Base-by-base conservation (phyloP, 2,888 invertebrate species). In the Torymus auratus region DNA sequence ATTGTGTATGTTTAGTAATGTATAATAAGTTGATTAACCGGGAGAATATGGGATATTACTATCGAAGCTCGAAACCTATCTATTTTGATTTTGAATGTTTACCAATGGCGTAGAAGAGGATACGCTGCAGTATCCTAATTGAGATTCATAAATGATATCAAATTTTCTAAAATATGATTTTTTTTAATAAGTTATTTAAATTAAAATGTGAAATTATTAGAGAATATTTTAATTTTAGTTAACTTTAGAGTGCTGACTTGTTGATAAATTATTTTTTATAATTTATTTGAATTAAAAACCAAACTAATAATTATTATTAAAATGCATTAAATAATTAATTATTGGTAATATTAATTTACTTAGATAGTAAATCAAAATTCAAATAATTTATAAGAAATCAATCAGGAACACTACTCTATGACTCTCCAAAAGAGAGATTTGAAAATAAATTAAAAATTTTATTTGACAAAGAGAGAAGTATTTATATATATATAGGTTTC, bases 1-100 rank as follows among this genome's bases (percentile, higher is more conserved):
- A 86, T 81, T 82, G 75, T 82, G 85, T 84, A 85, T 83, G 83
- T 60, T 76, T 83, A 84, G 78, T 73, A 61, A 75, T 52, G 55
- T 53, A 23, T 80, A 81, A 23, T 80, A 81, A 65, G 53, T 75
- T 60, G 56, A 71, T 55, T 52, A 73, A 65, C 56, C 62, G 15
- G 53, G 64, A 81, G 52, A 64, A 68, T 55, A 74, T 64, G 74
- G 61, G 23, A 65, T 74, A 70, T 62, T 10, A 78, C 17, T 73
- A 76, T 70, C 55, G 14, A 68, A 50, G 56, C 53, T 72, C 23
- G 68, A 64, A 70, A 69, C 53, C 64, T 55, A 74, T 81, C 41
- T 41, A 41, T 41, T 41, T 60, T 64, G 53, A 69, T 64, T 81
- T 67, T 72, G 56, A 80, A 72, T 58, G 62, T 71, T 78, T 50